phyloP scores from a whole-genome alignment of 2,113 vertebrate species.

The Rafetus swinhoei region DNA sequence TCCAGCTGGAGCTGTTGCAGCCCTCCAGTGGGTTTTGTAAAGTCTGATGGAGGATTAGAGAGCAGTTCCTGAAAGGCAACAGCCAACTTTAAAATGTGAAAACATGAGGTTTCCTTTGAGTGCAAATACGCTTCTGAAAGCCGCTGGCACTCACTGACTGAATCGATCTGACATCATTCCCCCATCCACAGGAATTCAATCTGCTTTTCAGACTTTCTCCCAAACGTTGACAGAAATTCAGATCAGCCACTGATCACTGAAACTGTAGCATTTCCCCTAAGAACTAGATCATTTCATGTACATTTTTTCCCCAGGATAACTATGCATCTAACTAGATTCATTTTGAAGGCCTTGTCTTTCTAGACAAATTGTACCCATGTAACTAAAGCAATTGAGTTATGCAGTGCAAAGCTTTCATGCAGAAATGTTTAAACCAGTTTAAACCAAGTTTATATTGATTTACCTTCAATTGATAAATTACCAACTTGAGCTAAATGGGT shows the following conservation, averaged over 20 bases:
- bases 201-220: neutral
- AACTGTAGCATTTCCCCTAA: rapidly evolving
- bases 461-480: neutral
- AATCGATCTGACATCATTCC: conserved; percentile 21
- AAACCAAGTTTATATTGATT: conserved; percentile 7
- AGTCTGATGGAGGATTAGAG: neutral
- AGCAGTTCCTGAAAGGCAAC: neutral
- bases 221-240: neutral
- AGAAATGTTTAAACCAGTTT: neutral
- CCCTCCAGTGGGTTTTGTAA: neutral
- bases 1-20: neutral
- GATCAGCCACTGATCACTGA: neutral
- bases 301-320: neutral
- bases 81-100: neutral
- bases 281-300: neutral
- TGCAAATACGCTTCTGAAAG: conserved; percentile 5
- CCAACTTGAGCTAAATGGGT: neutral
- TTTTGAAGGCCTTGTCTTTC: conserved; percentile 12
- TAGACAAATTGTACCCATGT: conserved; percentile 18
- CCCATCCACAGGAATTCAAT: neutral
- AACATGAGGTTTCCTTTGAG: neutral
- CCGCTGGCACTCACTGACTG: neutral
- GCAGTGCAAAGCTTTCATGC: neutral
- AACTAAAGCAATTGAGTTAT: conserved; percentile 36
- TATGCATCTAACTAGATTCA: neutral